A percentile compares a stretch with the other conserved stretches of the same genome.
Conservation (phyloP, 2,888 invertebrate species). For the Drosophila vallismaia region DNA sequence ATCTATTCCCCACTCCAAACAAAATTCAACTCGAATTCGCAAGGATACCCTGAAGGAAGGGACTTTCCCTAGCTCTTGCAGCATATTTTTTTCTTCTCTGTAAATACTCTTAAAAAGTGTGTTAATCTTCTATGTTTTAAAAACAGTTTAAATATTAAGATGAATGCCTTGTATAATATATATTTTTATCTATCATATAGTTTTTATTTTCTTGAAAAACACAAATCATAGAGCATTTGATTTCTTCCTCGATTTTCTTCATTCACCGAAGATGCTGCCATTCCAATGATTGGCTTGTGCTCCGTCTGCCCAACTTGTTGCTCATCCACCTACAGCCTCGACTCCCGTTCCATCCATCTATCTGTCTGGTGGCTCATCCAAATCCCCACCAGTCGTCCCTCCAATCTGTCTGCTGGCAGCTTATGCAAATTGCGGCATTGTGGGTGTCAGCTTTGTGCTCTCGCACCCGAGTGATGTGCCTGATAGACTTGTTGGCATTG, state of each 20-base stretch:
- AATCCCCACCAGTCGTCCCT: conserved; percentile 9
- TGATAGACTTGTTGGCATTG: conserved; percentile 75
- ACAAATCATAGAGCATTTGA: not conserved
- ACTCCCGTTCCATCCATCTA: conserved; percentile 21
- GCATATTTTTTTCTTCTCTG: not conserved
- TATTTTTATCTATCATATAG: too few species aligned
- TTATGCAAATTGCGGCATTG: conserved; percentile 77
- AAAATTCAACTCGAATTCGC: not conserved
- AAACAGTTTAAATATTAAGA: too few species aligned
- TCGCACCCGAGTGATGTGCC: conserved; percentile 51
- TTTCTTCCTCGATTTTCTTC: not conserved
- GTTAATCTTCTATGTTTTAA: too few species aligned
- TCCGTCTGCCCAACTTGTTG: conserved; percentile 47
- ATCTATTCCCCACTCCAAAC: conserved; percentile 32
- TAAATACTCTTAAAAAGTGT: not conserved
- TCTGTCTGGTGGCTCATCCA: conserved; percentile 27
- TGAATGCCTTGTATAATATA: too few species aligned
- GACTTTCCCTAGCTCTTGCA: not conserved
- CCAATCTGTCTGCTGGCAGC: conserved; percentile 55
- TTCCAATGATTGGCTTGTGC: conserved; percentile 43
- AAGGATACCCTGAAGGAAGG: conserved; percentile 25
- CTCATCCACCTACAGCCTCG: conserved; percentile 41
- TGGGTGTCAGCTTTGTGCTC: conserved; percentile 66
- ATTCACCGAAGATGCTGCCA: conserved; percentile 51
- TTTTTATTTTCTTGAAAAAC: not conserved